phyloP scores from a whole-genome alignment of 2,113 vertebrate species.

The Eurystomus gularis region DNA sequence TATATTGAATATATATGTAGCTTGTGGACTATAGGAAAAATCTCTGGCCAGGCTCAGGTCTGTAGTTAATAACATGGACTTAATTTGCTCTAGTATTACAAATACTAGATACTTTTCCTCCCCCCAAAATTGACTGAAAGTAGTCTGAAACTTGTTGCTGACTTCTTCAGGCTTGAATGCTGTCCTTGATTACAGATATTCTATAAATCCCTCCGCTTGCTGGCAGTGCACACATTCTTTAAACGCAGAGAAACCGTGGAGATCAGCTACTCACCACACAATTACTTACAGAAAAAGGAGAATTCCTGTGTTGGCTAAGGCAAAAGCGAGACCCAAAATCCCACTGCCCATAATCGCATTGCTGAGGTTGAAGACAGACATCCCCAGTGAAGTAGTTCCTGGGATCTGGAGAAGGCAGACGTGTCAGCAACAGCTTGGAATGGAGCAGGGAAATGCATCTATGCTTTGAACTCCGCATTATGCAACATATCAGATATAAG shows the following conservation, averaged over 20 bases:
- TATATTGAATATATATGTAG: background rate
- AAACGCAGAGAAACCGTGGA: background rate
- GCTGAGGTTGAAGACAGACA: slow-evolving; percentile 83
- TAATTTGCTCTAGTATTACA: background rate
- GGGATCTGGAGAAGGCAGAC: slow-evolving; percentile 66
- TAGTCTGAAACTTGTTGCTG: background rate
- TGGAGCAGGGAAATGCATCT: background rate
- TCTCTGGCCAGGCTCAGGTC: background rate
- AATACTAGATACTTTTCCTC: background rate
- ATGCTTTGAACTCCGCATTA: background rate
- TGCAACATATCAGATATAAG: background rate
- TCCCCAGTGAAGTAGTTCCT: slow-evolving; percentile 78
- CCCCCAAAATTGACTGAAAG: accelerated
- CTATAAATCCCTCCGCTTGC: background rate
- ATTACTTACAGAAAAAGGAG: slow-evolving; percentile 81
- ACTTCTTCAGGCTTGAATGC: background rate
- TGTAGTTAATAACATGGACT: background rate
- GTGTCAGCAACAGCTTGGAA: background rate
- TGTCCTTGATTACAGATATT: background rate
- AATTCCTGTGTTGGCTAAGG: slow-evolving; percentile 82
- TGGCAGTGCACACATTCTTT: background rate
- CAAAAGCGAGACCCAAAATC: slow-evolving; percentile 81
- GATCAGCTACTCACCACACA: background rate
- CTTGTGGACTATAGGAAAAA: background rate
- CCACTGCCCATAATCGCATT: slow-evolving; percentile 85